Percentiles rank a stretch among this genome's conserved stretches.
These are phyloP conservation scores for Strix aluco DNA, from an alignment of 2,113 vertebrate genomes.

Conservation along the genomic window DNA sequence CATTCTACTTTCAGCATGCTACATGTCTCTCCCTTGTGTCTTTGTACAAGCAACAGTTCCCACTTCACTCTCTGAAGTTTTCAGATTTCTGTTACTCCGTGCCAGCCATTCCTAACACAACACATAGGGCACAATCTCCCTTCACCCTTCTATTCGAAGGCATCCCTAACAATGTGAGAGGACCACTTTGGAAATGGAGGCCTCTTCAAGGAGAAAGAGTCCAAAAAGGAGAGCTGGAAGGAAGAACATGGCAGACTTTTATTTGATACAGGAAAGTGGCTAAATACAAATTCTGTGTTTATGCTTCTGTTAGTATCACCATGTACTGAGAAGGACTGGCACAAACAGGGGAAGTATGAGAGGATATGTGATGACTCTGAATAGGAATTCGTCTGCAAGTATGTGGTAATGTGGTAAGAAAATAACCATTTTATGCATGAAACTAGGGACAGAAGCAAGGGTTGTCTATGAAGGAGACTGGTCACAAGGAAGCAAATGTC, in stretches of 20 bases:
- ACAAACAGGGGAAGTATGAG: not conserved
- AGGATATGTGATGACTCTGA: not conserved
- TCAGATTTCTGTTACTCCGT: not conserved
- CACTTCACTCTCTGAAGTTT: not conserved
- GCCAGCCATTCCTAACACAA: not conserved
- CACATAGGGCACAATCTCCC: not conserved
- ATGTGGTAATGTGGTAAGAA: not conserved
- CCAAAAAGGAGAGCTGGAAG: not conserved
- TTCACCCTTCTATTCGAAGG: not conserved
- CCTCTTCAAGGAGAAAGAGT: not conserved
- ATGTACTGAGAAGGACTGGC: not conserved
- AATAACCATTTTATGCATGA: not conserved
- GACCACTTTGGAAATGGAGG: not conserved
- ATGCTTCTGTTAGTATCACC: not conserved
- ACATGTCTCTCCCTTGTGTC: not conserved
- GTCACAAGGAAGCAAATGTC: not conserved
- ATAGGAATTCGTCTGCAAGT: not conserved
- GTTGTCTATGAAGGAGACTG: not conserved
- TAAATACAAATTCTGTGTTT: not conserved
- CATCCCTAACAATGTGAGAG: not conserved
- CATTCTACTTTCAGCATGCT: accelerated
- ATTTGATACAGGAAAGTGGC: no score
- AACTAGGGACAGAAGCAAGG: not conserved
- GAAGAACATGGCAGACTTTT: not conserved
- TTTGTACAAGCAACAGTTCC: not conserved